These are phyloP conservation scores for Abramis brama DNA, from an alignment of 2,113 vertebrate species.

Conservation along the genomic window DNA sequence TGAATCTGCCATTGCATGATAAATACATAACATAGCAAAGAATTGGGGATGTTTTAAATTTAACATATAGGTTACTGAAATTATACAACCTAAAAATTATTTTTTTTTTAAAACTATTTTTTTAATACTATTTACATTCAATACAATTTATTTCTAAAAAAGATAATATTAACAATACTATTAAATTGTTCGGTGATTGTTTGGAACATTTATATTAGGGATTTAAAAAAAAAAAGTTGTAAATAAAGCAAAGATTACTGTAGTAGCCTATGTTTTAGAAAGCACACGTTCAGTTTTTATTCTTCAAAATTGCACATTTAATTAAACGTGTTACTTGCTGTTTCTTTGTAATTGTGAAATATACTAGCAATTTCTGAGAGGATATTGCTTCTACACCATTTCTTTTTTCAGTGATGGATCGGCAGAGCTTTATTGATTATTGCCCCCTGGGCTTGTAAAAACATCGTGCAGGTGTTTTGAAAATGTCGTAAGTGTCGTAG, in stretches of 20 bases:
- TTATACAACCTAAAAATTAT: neutral
- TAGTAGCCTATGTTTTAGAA: too few species aligned
- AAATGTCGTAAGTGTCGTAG: slow-evolving; percentile 54
- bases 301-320: too few species aligned
- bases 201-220: neutral
- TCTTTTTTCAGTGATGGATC: neutral
- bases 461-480: slow-evolving; percentile 27
- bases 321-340: too few species aligned
- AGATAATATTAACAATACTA: neutral
- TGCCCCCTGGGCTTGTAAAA: slow-evolving; percentile 48
- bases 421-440: slow-evolving; percentile 38
- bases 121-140: too few species aligned
- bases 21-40: neutral
- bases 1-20: neutral
- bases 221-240: neutral
- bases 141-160: too few species aligned
- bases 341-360: too few species aligned
- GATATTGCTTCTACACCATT: too few species aligned
- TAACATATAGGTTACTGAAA: neutral
- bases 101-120: too few species aligned
- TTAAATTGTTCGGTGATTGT: neutral
- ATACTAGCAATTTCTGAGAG: too few species aligned
- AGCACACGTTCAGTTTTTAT: too few species aligned
- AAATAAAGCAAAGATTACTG: too few species aligned
- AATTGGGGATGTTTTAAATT: neutral